These are phyloP conservation scores for Microcebus jonahi DNA, from an alignment of 2,113 vertebrate species.

Conservation along the genomic window DNA sequence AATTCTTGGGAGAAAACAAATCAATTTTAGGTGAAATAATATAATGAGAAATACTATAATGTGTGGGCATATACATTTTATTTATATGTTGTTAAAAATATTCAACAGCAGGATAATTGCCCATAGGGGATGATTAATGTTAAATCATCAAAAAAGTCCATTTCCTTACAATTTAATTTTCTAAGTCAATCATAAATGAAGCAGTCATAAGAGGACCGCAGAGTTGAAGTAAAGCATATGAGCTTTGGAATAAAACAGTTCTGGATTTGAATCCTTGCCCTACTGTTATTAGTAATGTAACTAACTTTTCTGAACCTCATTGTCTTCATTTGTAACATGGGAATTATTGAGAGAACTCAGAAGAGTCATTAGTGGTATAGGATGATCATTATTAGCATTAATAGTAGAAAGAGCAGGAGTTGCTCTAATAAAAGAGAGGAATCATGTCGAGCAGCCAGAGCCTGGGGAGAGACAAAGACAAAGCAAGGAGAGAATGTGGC, in stretches of 20 bases:
- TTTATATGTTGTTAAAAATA: slow-evolving; percentile 19
- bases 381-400: neutral
- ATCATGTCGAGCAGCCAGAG: neutral
- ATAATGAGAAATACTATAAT: slow-evolving; percentile 1
- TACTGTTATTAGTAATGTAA: neutral
- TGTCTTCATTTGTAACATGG: neutral
- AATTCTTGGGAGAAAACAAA: slow-evolving; percentile 49
- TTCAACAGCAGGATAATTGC: slow-evolving; percentile 31
- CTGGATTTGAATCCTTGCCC: neutral
- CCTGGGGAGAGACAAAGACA: neutral
- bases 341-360: neutral
- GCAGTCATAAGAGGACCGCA: neutral
- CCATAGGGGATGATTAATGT: neutral
- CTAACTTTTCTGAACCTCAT: neutral
- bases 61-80: slow-evolving; percentile 21
- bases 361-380: neutral
- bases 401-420: neutral
- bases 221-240: neutral
- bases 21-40: slow-evolving; percentile 59
- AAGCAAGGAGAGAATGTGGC: neutral
- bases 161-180: slow-evolving; percentile 28
- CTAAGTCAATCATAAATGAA: slow-evolving; percentile 10
- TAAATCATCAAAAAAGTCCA: slow-evolving; percentile 33
- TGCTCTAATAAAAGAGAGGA: neutral
- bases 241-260: neutral